Evolutionary conservation across 2,888 invertebrate species (phyloP).

Genomic region (Monochamus alternatus): DNA sequence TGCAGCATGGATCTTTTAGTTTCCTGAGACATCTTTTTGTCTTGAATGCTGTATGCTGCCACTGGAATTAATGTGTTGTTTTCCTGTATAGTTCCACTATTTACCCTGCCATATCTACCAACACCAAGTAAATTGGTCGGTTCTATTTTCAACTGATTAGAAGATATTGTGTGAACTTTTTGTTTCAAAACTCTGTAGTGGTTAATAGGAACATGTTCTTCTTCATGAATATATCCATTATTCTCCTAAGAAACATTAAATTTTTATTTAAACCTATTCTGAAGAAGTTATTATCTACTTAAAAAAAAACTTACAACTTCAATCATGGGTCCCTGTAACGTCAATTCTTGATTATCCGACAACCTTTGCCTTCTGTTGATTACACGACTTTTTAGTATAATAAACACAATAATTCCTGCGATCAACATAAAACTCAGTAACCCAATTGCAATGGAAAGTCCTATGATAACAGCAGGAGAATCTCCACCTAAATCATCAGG

Average conservation of each 20-base stretch:
- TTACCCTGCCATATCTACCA: slow-evolving; percentile 86
- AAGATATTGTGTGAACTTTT: slow-evolving; percentile 83
- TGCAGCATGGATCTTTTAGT: slow-evolving; percentile 73
- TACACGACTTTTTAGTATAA: slow-evolving; percentile 74
- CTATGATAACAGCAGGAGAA: slow-evolving; percentile 69
- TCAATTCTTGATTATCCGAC: slow-evolving; percentile 79
- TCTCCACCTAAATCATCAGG: slow-evolving; percentile 65
- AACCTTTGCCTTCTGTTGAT: slow-evolving; percentile 70
- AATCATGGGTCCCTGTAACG: slow-evolving; percentile 85
- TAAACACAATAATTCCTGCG: slow-evolving; percentile 77
- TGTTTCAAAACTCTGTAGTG: slow-evolving; percentile 84
- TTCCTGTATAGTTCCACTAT: slow-evolving; percentile 80
- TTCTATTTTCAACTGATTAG: slow-evolving; percentile 82
- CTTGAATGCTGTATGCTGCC: slow-evolving; percentile 79
- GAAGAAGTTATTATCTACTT: neutral
- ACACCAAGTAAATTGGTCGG: slow-evolving; percentile 78
- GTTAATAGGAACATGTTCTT: slow-evolving; percentile 76
- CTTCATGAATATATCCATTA: slow-evolving; percentile 84
- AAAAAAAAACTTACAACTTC: slow-evolving; percentile 74
- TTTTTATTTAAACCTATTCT: neutral
- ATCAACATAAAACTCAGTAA: slow-evolving; percentile 79
- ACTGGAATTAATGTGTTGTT: slow-evolving; percentile 74
- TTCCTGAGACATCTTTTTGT: slow-evolving; percentile 70
- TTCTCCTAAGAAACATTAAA: slow-evolving; percentile 74
- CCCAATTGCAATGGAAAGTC: slow-evolving; percentile 78